phyloP scores from a whole-genome alignment of 2,888 invertebrate species.

The Ennomos erosarius region DNA sequence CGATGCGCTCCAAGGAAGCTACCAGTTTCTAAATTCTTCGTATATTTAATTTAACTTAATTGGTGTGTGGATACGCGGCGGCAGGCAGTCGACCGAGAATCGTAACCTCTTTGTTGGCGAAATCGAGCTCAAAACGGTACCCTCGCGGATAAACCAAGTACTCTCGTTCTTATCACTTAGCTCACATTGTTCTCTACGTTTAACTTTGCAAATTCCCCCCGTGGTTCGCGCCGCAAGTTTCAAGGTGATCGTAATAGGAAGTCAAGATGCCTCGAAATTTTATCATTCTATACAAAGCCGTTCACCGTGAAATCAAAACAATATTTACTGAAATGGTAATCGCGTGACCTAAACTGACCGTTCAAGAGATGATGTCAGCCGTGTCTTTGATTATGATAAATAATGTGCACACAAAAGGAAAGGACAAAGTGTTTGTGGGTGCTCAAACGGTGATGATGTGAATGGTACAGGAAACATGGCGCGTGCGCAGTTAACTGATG shows the following conservation, averaged over 20 bases:
- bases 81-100: conserved; percentile 80
- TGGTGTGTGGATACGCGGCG: conserved; percentile 77
- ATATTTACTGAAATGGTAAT: conserved; percentile 34
- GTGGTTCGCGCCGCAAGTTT: conserved; percentile 16
- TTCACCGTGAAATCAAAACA: conserved; percentile 27
- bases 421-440: conserved; percentile 62
- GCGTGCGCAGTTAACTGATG: conserved; percentile 79
- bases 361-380: conserved; percentile 55
- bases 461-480: conserved; percentile 76
- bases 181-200: conserved; percentile 46
- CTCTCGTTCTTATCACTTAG: conserved; percentile 54
- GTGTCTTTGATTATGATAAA: conserved; percentile 54
- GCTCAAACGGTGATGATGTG: conserved; percentile 63
- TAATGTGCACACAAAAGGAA: conserved; percentile 57
- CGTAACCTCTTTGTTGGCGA: conserved; percentile 77
- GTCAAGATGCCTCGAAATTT: conserved; percentile 11
- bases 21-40: conserved; percentile 85
- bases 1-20: conserved; percentile 84
- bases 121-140: conserved; percentile 72
- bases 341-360: conserved; percentile 40
- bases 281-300: conserved; percentile 13
- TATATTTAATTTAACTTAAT: conserved; percentile 83
- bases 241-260: conserved; percentile 21
- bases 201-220: conserved; percentile 27
- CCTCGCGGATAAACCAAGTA: conserved; percentile 60